Base-by-base conservation (phyloP, 2,797 vertebrate species). In the Okamejei kenojei region DNA sequence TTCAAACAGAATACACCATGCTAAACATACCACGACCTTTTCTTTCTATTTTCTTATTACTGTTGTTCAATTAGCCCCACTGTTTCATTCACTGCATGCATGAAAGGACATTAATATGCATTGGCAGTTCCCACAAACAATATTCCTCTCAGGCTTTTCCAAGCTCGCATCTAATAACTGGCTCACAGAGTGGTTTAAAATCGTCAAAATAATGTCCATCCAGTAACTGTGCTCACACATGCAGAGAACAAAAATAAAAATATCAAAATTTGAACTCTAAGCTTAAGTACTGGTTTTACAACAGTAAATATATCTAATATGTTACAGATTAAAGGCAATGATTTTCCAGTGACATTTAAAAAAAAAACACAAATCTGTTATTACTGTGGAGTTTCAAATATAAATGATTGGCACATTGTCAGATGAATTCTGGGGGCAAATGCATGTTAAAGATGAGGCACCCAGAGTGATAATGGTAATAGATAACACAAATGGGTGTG, bases 31-130 rank as follows among this genome's bases (percentile, higher is more conserved):
- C 38, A 15, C n/a, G 94, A 82, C 94, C 93, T 95, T 94, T 94
- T 95, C 95, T 94, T 93, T 94, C 94, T 94, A 94, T 94, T 94
- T 94, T 93, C 65, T 32, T 94, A 92, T 92, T 92, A 92, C 71
- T 92, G 95, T 95, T 94, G 95, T 97, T 97, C 97, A 97, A 97
- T 98, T 98, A 97, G 97, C 96, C 96, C 95, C 96, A 96, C 97
- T 97, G 97, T 97, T 97, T 97, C 97, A 97, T 96, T 97, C 97
- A 97, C 97, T 95, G 96, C 97, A 97, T 97, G 97, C 97, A 97
- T 97, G 97, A 97, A 96, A 96, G 96, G 97, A 97, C 96, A 97
- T 97, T 97, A 98, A 97, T 97, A 95, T 97, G 97, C 97, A 96
- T 95, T 97, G 97, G 96, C 97, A 97, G 97, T 98, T 98, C 97